Percentiles rank a stretch among this genome's conserved stretches.
These are phyloP conservation scores for Mus spicilegus DNA, from an alignment of 2,113 vertebrate genomes.

Conservation along the genomic window DNA sequence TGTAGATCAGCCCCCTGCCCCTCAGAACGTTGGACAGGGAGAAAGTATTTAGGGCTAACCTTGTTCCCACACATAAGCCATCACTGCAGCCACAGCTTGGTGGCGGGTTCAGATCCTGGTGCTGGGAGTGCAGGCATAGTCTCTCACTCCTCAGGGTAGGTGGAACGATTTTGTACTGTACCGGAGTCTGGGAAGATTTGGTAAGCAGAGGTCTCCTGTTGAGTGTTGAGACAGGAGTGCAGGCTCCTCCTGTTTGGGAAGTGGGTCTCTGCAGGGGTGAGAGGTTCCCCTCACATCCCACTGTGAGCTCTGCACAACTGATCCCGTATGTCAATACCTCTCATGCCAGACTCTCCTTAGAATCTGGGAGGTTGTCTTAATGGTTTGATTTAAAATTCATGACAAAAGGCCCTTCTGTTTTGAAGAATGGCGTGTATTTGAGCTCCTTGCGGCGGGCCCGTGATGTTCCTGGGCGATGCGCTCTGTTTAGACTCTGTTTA, in stretches of 20 bases:
- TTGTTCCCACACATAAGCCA: background rate
- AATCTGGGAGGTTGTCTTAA: background rate
- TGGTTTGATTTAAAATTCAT: slow-evolving; percentile 3
- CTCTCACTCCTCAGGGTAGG: background rate
- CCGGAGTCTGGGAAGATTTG: background rate
- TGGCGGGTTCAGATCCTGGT: background rate
- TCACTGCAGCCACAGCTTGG: background rate
- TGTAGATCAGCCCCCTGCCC: background rate
- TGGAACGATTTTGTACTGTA: background rate
- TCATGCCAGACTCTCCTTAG: background rate
- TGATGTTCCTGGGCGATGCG: slow-evolving; percentile 4
- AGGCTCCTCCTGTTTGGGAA: slow-evolving; percentile 53
- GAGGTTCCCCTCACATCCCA: slow-evolving; percentile 23
- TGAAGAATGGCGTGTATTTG: background rate
- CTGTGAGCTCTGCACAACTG: background rate
- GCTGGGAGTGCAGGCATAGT: background rate
- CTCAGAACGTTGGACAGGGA: background rate
- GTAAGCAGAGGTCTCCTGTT: slow-evolving; percentile 51
- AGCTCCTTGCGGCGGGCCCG: background rate
- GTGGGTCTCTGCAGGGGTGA: slow-evolving; percentile 11
- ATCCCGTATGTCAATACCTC: background rate
- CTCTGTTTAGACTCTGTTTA: slow-evolving; percentile 16
- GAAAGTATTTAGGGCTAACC: background rate
- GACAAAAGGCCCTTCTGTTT: slow-evolving; percentile 1
- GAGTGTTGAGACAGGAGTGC: background rate